phyloP scores from a whole-genome alignment of 2,797 vertebrate genomes.

The Melopsittacus undulatus region DNA sequence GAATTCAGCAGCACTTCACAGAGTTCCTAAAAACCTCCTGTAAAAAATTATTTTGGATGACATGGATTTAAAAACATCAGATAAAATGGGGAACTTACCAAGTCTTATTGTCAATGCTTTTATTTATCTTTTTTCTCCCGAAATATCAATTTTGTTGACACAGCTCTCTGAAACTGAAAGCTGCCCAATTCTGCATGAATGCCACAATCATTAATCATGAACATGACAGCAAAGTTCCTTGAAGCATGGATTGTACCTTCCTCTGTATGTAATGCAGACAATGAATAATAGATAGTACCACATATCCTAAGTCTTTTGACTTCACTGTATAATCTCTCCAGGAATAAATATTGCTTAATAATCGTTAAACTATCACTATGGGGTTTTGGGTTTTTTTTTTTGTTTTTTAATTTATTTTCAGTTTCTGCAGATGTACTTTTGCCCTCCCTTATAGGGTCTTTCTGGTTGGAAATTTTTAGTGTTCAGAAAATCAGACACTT shows the following conservation, averaged over 20 bases:
- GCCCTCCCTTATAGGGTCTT: not conserved
- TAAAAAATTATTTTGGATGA: not conserved
- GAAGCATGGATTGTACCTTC: not conserved
- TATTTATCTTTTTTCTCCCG: not conserved
- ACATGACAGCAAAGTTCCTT: not conserved
- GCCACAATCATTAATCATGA: not conserved
- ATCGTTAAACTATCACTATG: not conserved
- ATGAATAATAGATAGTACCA: not conserved
- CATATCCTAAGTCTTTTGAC: not conserved
- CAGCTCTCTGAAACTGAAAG: not conserved
- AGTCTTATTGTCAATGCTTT: not conserved
- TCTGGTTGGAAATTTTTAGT: not conserved
- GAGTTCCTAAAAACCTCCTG: not conserved
- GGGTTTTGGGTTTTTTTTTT: not conserved
- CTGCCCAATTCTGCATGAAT: not conserved
- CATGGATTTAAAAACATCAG: not conserved
- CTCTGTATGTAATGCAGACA: not conserved
- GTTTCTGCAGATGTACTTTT: not conserved
- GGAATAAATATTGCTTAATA: not conserved
- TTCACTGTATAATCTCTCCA: not conserved
- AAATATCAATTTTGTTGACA: not conserved
- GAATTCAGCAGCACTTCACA: not conserved
- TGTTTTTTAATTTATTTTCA: not conserved
- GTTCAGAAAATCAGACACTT: not conserved
- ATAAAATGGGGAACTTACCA: not conserved